Evolutionary conservation across 1,140 invertebrate genomes (phyloP).

Genomic region (Cyphomyrmex costatus): DNA sequence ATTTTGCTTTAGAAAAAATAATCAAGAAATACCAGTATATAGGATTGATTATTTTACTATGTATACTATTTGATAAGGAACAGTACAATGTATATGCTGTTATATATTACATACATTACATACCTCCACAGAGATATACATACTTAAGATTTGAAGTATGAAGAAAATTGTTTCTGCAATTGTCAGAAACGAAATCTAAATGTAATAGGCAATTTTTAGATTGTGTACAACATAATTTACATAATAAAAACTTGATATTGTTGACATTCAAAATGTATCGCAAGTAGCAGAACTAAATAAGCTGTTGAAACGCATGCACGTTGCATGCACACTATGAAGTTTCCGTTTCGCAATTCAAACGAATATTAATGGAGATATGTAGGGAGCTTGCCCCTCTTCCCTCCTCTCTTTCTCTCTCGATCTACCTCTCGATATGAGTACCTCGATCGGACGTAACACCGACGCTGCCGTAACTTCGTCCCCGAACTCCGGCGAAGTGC

Average conservation of each 20-base stretch:
- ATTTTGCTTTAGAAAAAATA: not conserved
- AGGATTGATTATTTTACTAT: not conserved
- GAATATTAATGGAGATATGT: conserved; percentile 58
- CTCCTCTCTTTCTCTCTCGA: not conserved
- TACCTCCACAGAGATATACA: not conserved
- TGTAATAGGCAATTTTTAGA: not conserved
- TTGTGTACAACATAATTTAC: not conserved
- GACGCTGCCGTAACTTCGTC: conserved; percentile 46
- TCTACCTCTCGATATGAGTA: conserved; percentile 41
- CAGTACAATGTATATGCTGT: not conserved
- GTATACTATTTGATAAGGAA: not conserved
- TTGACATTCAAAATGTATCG: conserved; percentile 10
- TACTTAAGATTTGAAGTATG: not conserved
- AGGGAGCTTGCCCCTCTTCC: not conserved
- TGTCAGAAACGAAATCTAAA: not conserved
- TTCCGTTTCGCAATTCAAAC: conserved; percentile 59
- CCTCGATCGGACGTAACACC: conserved; percentile 61
- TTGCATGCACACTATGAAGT: conserved; percentile 24
- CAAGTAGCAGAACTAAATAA: not conserved
- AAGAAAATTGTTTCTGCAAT: not conserved
- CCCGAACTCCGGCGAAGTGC: conserved; percentile 62
- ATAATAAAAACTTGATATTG: not conserved
- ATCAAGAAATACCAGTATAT: not conserved
- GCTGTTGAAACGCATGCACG: not conserved
- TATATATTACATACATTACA: no score